A percentile compares a stretch with the other conserved stretches of the same genome.
These are phyloP conservation scores for Hirtodrosophila confusa DNA, from an alignment of 2,888 invertebrate species.

Conservation along the genomic window DNA sequence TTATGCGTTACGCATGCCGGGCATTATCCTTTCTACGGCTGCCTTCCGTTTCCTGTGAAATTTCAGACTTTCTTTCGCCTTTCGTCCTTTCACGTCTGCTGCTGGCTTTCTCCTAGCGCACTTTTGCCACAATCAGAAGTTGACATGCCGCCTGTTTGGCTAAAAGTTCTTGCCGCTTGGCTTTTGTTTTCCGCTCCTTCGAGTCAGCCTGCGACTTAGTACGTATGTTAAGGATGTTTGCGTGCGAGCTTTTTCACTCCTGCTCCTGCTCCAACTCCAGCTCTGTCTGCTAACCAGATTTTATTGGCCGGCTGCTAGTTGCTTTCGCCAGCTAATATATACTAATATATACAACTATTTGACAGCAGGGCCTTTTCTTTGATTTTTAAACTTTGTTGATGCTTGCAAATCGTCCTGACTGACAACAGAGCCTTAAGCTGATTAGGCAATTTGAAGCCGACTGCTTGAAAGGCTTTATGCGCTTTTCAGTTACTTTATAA, in stretches of 20 bases:
- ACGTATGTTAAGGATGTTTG: conserved; percentile 22
- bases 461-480: conserved; percentile 5
- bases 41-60: conserved; percentile 59
- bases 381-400: conserved; percentile 11
- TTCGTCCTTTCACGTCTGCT: conserved; percentile 4
- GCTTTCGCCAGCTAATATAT: too few species aligned
- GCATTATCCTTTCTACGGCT: conserved; percentile 74
- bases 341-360: neutral
- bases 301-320: conserved; percentile 30
- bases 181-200: conserved; percentile 40
- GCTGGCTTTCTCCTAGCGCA: conserved; percentile 8
- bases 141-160: conserved; percentile 49
- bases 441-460: conserved; percentile 32
- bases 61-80: conserved; percentile 30
- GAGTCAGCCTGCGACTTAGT: neutral
- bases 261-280: too few species aligned
- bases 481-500: conserved; percentile 17
- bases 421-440: conserved; percentile 4
- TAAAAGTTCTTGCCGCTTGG: conserved; percentile 45
- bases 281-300: conserved; percentile 22
- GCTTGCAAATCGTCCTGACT: conserved; percentile 18
- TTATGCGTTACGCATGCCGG: conserved; percentile 79
- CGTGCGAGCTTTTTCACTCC: conserved; percentile 7
- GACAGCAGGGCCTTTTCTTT: neutral
- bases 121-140: conserved; percentile 24